Percentiles rank a stretch among this genome's conserved stretches.
Evolutionary conservation across 2,888 invertebrate species (phyloP).

Genomic region (Eristalis pertinax): DNA sequence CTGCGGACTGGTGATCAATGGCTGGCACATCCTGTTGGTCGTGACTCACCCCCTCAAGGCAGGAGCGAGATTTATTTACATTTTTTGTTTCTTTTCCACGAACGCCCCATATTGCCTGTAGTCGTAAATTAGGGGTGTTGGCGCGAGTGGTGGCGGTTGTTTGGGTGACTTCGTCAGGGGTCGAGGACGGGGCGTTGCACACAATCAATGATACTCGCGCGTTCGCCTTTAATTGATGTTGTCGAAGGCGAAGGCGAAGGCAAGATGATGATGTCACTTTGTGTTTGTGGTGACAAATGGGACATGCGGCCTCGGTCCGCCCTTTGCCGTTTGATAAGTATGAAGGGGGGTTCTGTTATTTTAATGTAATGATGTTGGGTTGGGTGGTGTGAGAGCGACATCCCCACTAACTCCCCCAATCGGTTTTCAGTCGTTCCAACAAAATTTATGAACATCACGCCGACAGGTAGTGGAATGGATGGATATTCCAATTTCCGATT

Average conservation of each 20-base stretch:
- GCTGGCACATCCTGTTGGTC: conserved; percentile 34
- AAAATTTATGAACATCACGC: conserved; percentile 41
- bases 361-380: conserved; percentile 57
- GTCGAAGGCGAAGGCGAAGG: conserved; percentile 30
- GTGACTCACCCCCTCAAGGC: neutral
- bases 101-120: neutral
- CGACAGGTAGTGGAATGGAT: conserved; percentile 38
- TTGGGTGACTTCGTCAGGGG: conserved; percentile 33
- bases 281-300: conserved; percentile 63
- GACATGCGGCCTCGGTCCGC: conserved; percentile 32
- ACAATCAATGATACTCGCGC: conserved; percentile 62
- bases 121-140: conserved; percentile 52
- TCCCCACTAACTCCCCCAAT: neutral
- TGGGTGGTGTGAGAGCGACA: neutral
- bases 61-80: neutral
- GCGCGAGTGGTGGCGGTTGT: neutral
- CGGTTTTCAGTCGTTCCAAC: conserved; percentile 16
- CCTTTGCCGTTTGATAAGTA: neutral
- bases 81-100: neutral
- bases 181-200: conserved; percentile 32
- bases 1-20: conserved; percentile 63
- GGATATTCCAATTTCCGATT: conserved; percentile 55
- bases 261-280: conserved; percentile 65
- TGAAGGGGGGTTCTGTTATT: conserved; percentile 35
- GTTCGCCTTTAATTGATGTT: conserved; percentile 65